Evolutionary conservation across 2,113 vertebrate species (phyloP), one percentile per base, ranked within the genome.

Genomic region (Pipra filicauda): DNA sequence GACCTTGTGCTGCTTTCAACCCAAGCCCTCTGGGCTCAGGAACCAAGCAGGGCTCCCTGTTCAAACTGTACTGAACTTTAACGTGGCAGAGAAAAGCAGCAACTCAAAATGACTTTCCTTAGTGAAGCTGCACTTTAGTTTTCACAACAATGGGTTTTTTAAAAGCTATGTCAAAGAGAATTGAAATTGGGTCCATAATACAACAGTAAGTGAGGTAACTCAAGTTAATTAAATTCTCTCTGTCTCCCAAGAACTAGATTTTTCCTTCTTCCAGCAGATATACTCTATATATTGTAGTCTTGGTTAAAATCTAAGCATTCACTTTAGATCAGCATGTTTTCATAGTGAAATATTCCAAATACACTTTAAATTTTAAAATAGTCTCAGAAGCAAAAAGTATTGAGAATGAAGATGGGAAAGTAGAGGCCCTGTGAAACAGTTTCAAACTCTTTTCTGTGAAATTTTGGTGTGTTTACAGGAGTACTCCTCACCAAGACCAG

Each of bases 111-210:
- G 75, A 86, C 33, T 62, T 93, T 88, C 83, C 80, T 48, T 18
- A 77, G 71, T 26, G 57, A 84, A 77, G 19, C 75, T 88, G 72
- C 12, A 35, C 85, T 89, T 85, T 64, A 61, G 62, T 94, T 89
- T 77, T 80, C 75, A 64, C 70, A 83, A 79, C 46, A 83, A 73
- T 85, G 54, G 84, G 41, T 75, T 91, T 90, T 95, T 94, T 54
- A 67, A 95, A 82, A 78, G 43, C 31, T 66, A 72, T 69, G 72
- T 74, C 85, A 88, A 71, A 93, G 59, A 74, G 65, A 91, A 91
- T 64, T 74, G 57, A 85, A 82, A 95, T 75, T 95, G 46, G 39
- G 58, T 19, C 71, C 43, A 39, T 69, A 86, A 71, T 55, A 55
- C 18, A 8, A 17, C 67, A 71, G 48, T 74, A 80, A 89, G 57